Evolutionary conservation across 2,888 invertebrate genomes (phyloP).

Genomic region (Clivina fossor): DNA sequence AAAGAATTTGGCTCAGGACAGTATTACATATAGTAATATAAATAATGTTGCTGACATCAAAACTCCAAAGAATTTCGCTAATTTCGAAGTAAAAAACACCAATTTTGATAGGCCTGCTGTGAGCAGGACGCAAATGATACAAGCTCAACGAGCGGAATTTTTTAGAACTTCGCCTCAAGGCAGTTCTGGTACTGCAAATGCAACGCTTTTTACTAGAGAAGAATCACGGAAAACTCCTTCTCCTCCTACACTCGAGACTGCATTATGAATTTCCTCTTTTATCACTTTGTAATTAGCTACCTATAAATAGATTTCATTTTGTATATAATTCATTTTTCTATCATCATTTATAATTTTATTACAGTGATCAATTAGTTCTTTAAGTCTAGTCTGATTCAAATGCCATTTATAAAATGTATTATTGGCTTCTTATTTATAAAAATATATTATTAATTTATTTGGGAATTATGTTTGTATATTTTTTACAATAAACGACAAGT

Average conservation of each 20-base stretch:
- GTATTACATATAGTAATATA: slow-evolving; percentile 34
- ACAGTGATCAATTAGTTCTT: slow-evolving; percentile 47
- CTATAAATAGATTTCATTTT: slow-evolving; percentile 7
- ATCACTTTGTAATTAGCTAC: slow-evolving; percentile 1
- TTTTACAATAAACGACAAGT: slow-evolving; percentile 25
- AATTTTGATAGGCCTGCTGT: neutral
- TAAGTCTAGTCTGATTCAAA: slow-evolving; percentile 40
- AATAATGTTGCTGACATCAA: slow-evolving; percentile 34
- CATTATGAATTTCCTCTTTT: slow-evolving; percentile 51
- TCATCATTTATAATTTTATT: slow-evolving; percentile 5
- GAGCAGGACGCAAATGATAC: slow-evolving; percentile 57
- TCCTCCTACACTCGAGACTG: slow-evolving; percentile 64
- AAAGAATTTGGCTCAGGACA: slow-evolving; percentile 26
- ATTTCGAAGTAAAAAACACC: neutral
- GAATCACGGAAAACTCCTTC: slow-evolving; percentile 43
- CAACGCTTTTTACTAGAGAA: slow-evolving; percentile 21
- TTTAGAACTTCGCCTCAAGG: slow-evolving; percentile 47
- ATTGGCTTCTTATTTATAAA: slow-evolving; percentile 30
- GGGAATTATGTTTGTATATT: slow-evolving; percentile 31
- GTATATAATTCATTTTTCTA: slow-evolving; percentile 17
- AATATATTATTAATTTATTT: slow-evolving; percentile 30
- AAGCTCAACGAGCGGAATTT: slow-evolving; percentile 65
- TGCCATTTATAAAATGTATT: slow-evolving; percentile 29
- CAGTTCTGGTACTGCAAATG: neutral
- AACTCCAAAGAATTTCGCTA: slow-evolving; percentile 16